Evolutionary conservation across 2,113 vertebrate genomes (phyloP), one percentile per base, ranked within the genome.

Genomic region (Ellobius talpinus): DNA sequence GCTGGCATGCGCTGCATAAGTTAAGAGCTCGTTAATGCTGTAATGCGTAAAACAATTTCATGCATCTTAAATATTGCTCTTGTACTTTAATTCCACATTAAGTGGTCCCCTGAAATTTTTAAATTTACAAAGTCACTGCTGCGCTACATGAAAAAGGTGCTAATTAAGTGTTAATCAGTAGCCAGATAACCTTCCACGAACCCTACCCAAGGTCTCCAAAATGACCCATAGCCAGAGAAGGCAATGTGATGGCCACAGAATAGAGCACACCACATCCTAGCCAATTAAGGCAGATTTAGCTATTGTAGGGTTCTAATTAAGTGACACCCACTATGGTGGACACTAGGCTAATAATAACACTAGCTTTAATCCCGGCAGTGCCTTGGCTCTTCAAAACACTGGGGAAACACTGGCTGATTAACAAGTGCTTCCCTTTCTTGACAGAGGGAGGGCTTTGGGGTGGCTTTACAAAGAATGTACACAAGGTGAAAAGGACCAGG

Each of bases 101-200:
- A 81, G 88, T 97, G 96, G 97, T 98, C 97, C 98, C 97, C 96
- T 96, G 97, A 97, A 98, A 98, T 97, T 97, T 98, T 95, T 96
- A 98, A 98, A 98, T 97, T 96, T 98, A 94, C 97, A 97, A 98
- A 98, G 98, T 97, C 97, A 94, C 52, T 95, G 95, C 97, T 96
- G 97, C 88, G 97, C 97, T 98, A 66, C 97, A 97, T 78, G 97
- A 97, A 85, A 98, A 98, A 98, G 96, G 98, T 98, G 97, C 98
- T 98, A 98, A 98, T 98, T 98, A 98, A 98, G 98, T 98, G 98
- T 98, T 98, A 98, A 98, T 98, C 98, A 98, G 98, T 97, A 98
- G 97, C 97, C 98, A 90, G 91, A 23, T 97, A 78, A 95, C 97
- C 98, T 98, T 96, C 95, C 61, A 84, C 78, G 93, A 97, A 98